Evolutionary conservation across 1,140 invertebrate genomes (phyloP), one percentile per base, ranked within the genome.

Genomic region (Lineus longissimus): DNA sequence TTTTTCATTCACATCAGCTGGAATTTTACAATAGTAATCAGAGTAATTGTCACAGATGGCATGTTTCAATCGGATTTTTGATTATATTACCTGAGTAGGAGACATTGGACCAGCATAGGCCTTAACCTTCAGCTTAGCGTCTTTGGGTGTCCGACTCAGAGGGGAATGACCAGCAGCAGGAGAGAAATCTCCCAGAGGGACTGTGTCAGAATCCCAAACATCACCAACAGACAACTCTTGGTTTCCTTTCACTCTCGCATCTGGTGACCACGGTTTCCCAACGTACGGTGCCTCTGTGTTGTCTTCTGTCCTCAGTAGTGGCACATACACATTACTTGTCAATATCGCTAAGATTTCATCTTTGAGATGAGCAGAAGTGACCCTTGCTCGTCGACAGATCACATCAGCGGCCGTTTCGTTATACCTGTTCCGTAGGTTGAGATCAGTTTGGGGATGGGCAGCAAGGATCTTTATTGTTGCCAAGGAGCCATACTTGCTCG

Each of bases 71-170:
- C 6, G 6, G 6, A 19, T 7, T n/a, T 51, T 9, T 51, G n/a
- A 23, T 27, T 51, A 4, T 13, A 4, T 51, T 65, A 76, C 75
- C 68, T 72, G 85, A 1, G 85, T 80, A 64, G 88, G 86, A 9
- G 86, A 85, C 92, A 94, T 94, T 31, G 92, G 92, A 13, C 92
- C 92, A 22, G 91, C 92, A 80, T 89, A 88, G 2, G 91, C 92
- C 70, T 86, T 86, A 63, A 94, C 88, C 81, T 89, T 88, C 55
- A 90, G 58, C 1, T 61, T 61, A 27, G 69, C 64, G 47, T 76
- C 66, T 45, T 56, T 73, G 15, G 72, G 69, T 43, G 61, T 68
- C 30, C 61, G 51, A 56, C 27, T 25, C 33, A 31, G 19, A 40
- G 43, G 15, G 41, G 47, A 45, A 2, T 25, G 19, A 58, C 40